A percentile compares a stretch with the other conserved stretches of the same genome.
Conservation (phyloP, 2,888 invertebrate genomes). For the Drosophila incognita region DNA sequence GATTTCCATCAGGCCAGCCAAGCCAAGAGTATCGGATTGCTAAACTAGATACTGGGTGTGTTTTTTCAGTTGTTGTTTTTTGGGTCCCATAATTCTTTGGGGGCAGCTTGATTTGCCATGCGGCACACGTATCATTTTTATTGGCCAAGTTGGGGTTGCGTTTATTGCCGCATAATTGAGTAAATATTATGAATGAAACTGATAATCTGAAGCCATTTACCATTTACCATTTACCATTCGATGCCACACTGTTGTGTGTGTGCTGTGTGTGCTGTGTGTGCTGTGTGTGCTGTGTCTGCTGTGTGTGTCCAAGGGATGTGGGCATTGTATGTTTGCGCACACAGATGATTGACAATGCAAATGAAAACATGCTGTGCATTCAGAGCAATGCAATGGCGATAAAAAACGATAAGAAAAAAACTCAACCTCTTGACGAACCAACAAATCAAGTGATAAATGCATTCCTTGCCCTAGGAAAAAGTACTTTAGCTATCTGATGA, state of each 20-base stretch:
- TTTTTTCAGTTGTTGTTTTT: not conserved
- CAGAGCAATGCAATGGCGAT: conserved; percentile 5
- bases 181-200: conserved; percentile 73
- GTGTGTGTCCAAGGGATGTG: conserved; percentile 1
- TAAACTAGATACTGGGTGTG: not conserved
- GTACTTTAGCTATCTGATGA: not conserved
- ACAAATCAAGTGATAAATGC: conserved; percentile 29
- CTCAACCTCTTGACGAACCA: conserved; percentile 11
- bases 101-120: conserved; percentile 53
- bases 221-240: conserved; percentile 57
- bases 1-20: conserved; percentile 7
- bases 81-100: conserved; percentile 3
- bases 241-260: conserved; percentile 31
- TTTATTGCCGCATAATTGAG: conserved; percentile 73
- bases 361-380: conserved; percentile 49
- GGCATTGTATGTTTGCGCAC: conserved; percentile 1
- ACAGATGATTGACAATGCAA: conserved; percentile 59
- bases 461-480: not conserved
- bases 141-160: conserved; percentile 69
- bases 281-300: not conserved
- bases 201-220: conserved; percentile 58
- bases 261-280: not conserved
- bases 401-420: not conserved
- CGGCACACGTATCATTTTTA: conserved; percentile 67
- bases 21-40: conserved; percentile 13